These are phyloP conservation scores for Acromyrmex echinatior DNA, from an alignment of 1,140 invertebrate species.

Conservation along the genomic window DNA sequence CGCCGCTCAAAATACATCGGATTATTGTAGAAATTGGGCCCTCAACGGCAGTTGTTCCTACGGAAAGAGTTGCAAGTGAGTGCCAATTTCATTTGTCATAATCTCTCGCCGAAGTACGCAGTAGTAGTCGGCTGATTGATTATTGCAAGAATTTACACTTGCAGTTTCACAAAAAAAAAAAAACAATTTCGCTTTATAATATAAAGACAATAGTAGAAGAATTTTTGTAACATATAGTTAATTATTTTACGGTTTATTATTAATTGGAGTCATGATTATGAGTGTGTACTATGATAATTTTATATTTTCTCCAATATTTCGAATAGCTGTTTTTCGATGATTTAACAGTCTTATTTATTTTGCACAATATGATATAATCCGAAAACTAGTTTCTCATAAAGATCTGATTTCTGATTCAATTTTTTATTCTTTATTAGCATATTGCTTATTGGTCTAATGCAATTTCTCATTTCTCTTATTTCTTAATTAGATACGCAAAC, in stretches of 20 bases:
- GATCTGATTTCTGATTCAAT: background rate
- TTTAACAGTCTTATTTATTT: background rate
- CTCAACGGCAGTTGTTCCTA: slow-evolving; percentile 92
- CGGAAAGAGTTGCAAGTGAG: slow-evolving; percentile 91
- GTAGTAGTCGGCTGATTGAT: background rate
- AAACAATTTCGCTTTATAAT: background rate
- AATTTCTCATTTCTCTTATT: slow-evolving; percentile 58
- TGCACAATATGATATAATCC: background rate
- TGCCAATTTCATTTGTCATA: slow-evolving; percentile 47
- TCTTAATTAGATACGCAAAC: slow-evolving; percentile 88
- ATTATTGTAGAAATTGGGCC: slow-evolving; percentile 92
- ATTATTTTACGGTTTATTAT: background rate
- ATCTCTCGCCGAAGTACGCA: too few species aligned
- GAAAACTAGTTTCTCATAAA: background rate
- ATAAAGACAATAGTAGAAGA: background rate
- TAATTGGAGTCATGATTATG: background rate
- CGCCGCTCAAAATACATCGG: slow-evolving; percentile 82
- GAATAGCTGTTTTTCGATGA: background rate
- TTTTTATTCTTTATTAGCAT: background rate
- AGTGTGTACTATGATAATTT: background rate
- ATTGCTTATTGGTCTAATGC: background rate
- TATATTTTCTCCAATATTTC: background rate
- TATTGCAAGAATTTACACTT: background rate
- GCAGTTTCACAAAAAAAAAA: background rate
- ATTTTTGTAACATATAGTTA: background rate